Percentiles rank a stretch among this genome's conserved stretches.
These are phyloP conservation scores for Clarias gariepinus DNA, from an alignment of 2,113 vertebrate species.

Conservation along the genomic window DNA sequence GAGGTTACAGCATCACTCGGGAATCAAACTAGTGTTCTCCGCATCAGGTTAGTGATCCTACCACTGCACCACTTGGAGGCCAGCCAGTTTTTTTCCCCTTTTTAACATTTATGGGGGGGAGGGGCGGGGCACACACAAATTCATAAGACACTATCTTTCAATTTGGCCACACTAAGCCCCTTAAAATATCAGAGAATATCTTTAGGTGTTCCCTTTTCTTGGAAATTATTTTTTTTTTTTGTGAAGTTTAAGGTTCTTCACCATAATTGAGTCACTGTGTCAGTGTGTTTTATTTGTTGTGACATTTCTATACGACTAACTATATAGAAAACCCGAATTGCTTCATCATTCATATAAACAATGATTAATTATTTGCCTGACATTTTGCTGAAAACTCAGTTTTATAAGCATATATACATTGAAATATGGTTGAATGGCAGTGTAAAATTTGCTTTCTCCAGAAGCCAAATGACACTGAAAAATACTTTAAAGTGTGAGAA, in stretches of 20 bases:
- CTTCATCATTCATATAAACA: constrained; percentile 27
- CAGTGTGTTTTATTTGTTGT: constrained; percentile 5
- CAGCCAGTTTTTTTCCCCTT: too few relatives aligned
- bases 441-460: constrained; percentile 11
- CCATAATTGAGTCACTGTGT: not conserved
- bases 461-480: not conserved
- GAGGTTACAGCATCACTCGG: too few relatives aligned
- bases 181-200: not conserved
- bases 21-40: too few relatives aligned
- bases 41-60: too few relatives aligned
- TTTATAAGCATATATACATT: not conserved
- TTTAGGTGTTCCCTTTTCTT: not conserved
- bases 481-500: constrained; percentile 7
- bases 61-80: too few relatives aligned
- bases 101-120: too few relatives aligned
- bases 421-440: not conserved
- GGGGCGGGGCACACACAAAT: too few relatives aligned
- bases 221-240: too few relatives aligned
- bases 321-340: not conserved
- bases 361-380: constrained; percentile 10
- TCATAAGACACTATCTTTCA: not conserved
- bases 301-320: not conserved
- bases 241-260: not conserved
- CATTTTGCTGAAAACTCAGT: constrained; percentile 18
- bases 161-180: not conserved